Base-by-base conservation (phyloP, 2,113 vertebrate species). In the Anarrhichthys ocellatus region DNA sequence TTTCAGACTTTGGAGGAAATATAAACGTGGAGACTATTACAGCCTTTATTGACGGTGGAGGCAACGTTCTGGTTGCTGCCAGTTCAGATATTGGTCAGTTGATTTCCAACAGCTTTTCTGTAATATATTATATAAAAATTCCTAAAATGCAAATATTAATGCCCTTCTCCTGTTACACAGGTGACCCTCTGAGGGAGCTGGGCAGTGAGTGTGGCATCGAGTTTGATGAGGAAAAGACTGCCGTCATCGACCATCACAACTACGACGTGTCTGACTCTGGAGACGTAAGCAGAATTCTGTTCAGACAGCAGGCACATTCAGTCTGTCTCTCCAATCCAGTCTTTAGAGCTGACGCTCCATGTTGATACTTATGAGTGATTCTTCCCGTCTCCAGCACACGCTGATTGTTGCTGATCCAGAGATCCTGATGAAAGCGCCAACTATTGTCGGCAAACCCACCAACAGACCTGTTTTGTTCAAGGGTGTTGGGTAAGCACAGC, bases 131-230 rank as follows among this genome's bases (percentile, higher is more conserved):
- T 36, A 34, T 38, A 1, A 46, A 65, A 20, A 0, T 0, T 17
- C 7, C 1, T 14, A 20, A 32, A 18, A 2, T 61, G 5, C 9
- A 36, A 38, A 2, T 58, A 73, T 54, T 71, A 10, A 63, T 76
- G 0, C 17, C 40, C 18, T 32, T 54, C 18, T 59, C 2, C 14
- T 75, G n/a, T 42, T 69, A 15, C 64, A 61, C 82, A 99, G 98
- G 98, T 1, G 98, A 99, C 84, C 98, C 98, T 0, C 94, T 99
- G 82, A 96, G 98, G 38, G 98, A 99, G 91, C 94, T 99, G 89
- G 98, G 98, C 36, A 99, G 98, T 0, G 98, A 99, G 89, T 99
- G 98, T 13, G 98, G 98, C 2, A 97, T 99, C 0, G 98, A 99
- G 92, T 99, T 99, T 42, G 98, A 99, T n/a, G 98, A 99, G 89